Conservation (phyloP, 1,140 invertebrate genomes). For the Cydia amplana region DNA sequence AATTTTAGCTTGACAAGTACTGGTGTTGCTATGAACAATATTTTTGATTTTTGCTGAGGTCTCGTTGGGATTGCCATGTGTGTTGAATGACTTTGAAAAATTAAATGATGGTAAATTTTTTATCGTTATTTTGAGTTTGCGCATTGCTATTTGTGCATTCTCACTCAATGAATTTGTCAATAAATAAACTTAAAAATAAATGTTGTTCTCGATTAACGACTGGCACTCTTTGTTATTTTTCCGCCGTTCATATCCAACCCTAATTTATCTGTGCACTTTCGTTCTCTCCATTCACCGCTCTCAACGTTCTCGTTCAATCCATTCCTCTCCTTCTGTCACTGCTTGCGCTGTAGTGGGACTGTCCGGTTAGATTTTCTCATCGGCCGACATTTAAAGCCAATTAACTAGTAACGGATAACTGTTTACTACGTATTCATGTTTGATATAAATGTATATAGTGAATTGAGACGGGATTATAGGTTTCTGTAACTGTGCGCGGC, state of each 20-base stretch:
- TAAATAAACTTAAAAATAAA: not conserved
- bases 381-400: slow-evolving; percentile 5
- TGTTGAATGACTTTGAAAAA: not conserved
- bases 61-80: not conserved
- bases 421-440: slow-evolving; percentile 14
- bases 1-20: not conserved
- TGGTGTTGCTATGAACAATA: not conserved
- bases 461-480: not conserved
- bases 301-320: slow-evolving; percentile 12
- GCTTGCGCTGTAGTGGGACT: not conserved
- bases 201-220: not conserved
- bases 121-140: too few relatives aligned
- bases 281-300: not conserved
- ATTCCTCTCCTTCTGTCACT: not conserved
- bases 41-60: not conserved
- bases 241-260: not conserved
- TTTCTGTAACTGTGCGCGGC: not conserved
- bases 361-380: slow-evolving; percentile 25
- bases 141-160: too few relatives aligned
- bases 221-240: not conserved
- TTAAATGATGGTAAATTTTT: too few relatives aligned
- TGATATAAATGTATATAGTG: slow-evolving; percentile 23
- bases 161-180: not conserved
- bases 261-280: not conserved
- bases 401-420: slow-evolving; percentile 26